These are phyloP conservation scores for Tachystola acroxantha DNA, from an alignment of 2,888 invertebrate species.

Conservation along the genomic window DNA sequence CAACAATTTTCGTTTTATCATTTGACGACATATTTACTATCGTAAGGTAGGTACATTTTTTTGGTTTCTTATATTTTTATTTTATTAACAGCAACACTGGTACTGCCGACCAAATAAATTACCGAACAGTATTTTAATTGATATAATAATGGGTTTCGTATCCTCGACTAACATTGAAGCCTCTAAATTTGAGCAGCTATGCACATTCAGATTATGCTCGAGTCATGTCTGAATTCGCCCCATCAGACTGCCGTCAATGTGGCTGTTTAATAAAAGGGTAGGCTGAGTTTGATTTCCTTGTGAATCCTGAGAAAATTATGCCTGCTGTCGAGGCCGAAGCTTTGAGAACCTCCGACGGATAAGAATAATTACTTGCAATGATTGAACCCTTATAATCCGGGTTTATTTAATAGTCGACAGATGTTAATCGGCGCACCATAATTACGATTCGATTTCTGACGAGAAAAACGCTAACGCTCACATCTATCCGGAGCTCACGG, in stretches of 20 bases:
- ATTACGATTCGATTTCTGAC: conserved; percentile 69
- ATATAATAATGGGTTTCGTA: too few relatives aligned
- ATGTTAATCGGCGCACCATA: conserved; percentile 74
- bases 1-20: too few relatives aligned
- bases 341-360: conserved; percentile 75
- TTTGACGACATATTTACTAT: too few relatives aligned
- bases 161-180: too few relatives aligned
- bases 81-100: too few relatives aligned
- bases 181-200: too few relatives aligned
- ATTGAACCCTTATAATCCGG: conserved; percentile 75
- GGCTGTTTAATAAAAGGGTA: conserved; percentile 72
- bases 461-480: conserved; percentile 62
- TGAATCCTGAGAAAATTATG: conserved; percentile 71
- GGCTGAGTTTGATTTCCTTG: conserved; percentile 66
- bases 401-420: conserved; percentile 76
- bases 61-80: too few relatives aligned
- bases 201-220: too few relatives aligned
- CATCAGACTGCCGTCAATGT: conserved; percentile 37
- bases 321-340: conserved; percentile 45
- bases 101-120: too few relatives aligned
- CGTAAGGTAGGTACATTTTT: too few relatives aligned
- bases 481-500: conserved; percentile 25
- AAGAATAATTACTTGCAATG: conserved; percentile 77
- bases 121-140: too few relatives aligned
- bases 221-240: background rate